These are phyloP conservation scores for Paracentrotus lividus DNA, from an alignment of 53 echinoderm and acorn worm genomes.

Conservation along the genomic window DNA sequence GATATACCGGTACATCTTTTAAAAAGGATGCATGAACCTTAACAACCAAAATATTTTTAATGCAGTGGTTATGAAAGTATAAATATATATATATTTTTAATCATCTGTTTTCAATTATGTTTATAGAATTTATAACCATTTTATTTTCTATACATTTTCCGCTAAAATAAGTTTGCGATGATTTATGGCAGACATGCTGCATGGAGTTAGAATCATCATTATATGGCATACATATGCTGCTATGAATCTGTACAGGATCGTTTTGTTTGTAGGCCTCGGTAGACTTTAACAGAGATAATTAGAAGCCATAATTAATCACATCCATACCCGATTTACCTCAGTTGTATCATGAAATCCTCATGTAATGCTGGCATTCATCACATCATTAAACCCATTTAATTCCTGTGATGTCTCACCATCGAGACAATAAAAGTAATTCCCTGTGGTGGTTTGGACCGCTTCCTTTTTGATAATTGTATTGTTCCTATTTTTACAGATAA, in stretches of 20 bases:
- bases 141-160: no score
- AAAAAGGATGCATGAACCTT: no score
- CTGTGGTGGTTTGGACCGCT: neutral
- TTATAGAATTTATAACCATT: no score
- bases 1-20: no score
- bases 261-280: neutral
- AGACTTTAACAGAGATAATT: neutral
- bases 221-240: neutral
- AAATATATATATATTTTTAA: no score
- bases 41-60: no score
- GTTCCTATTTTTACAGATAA: neutral
- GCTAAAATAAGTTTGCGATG: neutral
- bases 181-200: neutral
- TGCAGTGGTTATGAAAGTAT: no score
- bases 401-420: neutral
- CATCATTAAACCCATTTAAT: neutral
- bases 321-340: neutral
- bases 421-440: no score
- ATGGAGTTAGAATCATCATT: neutral
- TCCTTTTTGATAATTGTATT: neutral
- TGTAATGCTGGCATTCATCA: neutral
- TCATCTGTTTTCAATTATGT: no score
- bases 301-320: conserved; percentile 6
- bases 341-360: neutral
- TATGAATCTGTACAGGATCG: neutral